Conservation (phyloP, 2,113 vertebrate species). For the Sarotherodon lohbergeri region DNA sequence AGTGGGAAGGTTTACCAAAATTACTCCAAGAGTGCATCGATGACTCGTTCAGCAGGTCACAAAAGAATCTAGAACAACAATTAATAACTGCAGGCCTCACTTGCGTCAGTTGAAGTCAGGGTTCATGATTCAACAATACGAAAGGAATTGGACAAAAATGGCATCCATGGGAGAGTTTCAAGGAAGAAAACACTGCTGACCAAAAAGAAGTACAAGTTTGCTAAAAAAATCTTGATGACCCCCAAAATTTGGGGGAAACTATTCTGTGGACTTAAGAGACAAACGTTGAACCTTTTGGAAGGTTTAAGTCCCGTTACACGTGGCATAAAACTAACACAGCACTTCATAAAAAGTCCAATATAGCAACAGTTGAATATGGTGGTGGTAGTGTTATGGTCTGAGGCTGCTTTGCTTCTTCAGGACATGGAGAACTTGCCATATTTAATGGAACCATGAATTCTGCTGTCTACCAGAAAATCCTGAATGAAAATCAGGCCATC, state of each 20-base stretch:
- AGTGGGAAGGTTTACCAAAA: neutral
- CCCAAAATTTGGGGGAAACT: neutral
- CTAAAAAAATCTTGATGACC: neutral
- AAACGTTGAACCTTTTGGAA: neutral
- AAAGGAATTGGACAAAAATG: neutral
- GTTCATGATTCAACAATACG: neutral
- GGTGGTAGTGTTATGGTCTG: neutral
- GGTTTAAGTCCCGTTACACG: neutral
- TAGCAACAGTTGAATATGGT: neutral
- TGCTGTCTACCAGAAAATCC: neutral
- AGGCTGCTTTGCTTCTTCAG: neutral
- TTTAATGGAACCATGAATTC: neutral
- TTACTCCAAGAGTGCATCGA: neutral
- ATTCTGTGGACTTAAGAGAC: neutral
- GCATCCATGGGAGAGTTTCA: neutral
- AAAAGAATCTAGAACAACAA: neutral
- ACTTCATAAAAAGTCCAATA: neutral
- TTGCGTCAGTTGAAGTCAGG: neutral
- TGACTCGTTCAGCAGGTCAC: neutral
- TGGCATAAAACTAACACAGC: neutral
- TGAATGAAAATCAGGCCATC: neutral
- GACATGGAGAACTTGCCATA: neutral
- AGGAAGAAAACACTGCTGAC: neutral
- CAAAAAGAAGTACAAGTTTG: neutral
- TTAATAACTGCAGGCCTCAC: neutral